Evolutionary conservation across 2,113 vertebrate species (phyloP).

Genomic region (Pandion haliaetus): DNA sequence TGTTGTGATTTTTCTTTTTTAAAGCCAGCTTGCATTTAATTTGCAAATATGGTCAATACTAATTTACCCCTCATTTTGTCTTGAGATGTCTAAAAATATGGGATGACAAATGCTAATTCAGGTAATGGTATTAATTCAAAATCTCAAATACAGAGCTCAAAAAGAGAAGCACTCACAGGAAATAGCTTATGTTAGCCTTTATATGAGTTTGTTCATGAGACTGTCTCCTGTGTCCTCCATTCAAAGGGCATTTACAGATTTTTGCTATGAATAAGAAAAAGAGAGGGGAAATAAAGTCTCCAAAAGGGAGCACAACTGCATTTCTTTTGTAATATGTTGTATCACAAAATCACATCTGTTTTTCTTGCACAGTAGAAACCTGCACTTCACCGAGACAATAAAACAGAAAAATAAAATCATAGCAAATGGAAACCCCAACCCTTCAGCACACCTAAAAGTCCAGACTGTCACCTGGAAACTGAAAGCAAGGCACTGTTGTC

Average conservation of each 20-base stretch:
- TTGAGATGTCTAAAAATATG: not conserved
- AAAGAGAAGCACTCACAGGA: not conserved
- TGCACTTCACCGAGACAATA: not conserved
- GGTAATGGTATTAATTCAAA: not conserved
- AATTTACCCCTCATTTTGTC: not conserved
- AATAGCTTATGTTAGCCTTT: not conserved
- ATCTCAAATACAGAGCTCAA: not conserved
- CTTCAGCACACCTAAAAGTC: not conserved
- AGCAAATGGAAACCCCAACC: not conserved
- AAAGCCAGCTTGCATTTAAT: not conserved
- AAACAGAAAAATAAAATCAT: not conserved
- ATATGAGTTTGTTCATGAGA: not conserved
- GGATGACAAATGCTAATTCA: not conserved
- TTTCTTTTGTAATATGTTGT: not conserved
- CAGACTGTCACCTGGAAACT: not conserved
- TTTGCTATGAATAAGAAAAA: not conserved
- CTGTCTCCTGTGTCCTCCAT: not conserved
- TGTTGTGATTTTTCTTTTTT: not conserved
- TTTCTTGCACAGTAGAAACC: not conserved
- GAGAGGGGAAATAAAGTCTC: not conserved
- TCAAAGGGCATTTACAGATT: not conserved
- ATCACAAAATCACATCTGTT: not conserved
- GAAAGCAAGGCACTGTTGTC: not conserved
- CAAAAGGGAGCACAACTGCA: not conserved
- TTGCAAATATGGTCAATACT: not conserved